A percentile compares a stretch with the other conserved stretches of the same genome.
phyloP scores from a whole-genome alignment of 1,140 invertebrate species.

The Anastrepha ludens region DNA sequence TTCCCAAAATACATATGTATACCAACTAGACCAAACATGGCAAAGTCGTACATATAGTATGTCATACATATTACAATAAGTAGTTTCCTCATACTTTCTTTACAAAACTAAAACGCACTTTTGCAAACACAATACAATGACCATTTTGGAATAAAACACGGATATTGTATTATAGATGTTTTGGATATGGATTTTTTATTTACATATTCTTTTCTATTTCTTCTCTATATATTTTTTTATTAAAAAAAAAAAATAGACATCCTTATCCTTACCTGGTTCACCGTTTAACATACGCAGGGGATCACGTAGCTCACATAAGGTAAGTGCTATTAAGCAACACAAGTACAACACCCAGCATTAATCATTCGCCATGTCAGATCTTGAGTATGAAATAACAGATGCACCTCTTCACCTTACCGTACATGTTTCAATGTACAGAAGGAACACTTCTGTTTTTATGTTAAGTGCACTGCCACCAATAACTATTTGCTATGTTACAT shows the following conservation, averaged over 20 bases:
- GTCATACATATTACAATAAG: neutral
- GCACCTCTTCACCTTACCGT: neutral
- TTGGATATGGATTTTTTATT: constrained; percentile 41
- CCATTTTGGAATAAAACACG: neutral
- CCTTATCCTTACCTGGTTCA: constrained; percentile 96
- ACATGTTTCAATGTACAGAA: no score
- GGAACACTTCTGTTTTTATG: no score
- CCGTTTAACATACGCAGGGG: constrained; percentile 93
- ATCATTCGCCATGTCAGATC: neutral
- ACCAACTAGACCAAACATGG: neutral
- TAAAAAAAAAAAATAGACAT: constrained; percentile 82
- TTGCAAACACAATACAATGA: neutral
- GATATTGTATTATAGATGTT: constrained; percentile 2
- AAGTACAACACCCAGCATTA: neutral
- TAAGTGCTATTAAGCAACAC: constrained; percentile 73
- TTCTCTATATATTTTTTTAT: constrained; percentile 71
- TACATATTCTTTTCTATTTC: constrained; percentile 71
- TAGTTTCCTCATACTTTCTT: neutral
- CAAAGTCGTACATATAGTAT: neutral
- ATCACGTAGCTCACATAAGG: constrained; percentile 93
- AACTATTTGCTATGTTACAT: no score
- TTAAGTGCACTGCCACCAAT: no score
- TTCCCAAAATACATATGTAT: no score
- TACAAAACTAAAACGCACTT: constrained; percentile 1
- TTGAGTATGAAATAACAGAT: neutral